A percentile compares a stretch with the other conserved stretches of the same genome.
These are phyloP conservation scores for Sardina pilchardus DNA, from an alignment of 2,113 vertebrate species.

Conservation along the genomic window DNA sequence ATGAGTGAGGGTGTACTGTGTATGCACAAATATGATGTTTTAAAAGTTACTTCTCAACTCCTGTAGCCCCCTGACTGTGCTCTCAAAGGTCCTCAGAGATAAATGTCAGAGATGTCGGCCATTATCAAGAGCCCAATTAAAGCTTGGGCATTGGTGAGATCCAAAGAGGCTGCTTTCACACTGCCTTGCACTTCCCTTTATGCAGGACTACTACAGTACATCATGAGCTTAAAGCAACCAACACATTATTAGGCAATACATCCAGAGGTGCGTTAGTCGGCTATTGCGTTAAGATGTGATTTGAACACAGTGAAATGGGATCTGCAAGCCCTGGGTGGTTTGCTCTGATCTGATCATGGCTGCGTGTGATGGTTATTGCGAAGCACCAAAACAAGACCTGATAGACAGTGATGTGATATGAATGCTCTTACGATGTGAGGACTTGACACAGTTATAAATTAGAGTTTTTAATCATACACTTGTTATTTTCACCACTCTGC, in stretches of 20 bases:
- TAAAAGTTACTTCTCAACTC: background rate
- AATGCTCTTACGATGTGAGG: background rate
- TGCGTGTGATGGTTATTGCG: background rate
- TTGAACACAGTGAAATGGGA: background rate
- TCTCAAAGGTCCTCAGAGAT: background rate
- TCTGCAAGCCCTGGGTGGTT: background rate
- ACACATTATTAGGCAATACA: background rate
- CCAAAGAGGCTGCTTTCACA: background rate
- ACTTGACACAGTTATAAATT: background rate
- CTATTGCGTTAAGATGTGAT: background rate
- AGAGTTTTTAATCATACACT: background rate
- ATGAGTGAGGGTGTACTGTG: too few species aligned
- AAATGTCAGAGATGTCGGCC: background rate
- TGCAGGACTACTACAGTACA: background rate
- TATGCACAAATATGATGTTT: too few species aligned
- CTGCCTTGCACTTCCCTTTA: background rate
- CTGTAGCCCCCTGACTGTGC: background rate
- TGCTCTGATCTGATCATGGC: background rate
- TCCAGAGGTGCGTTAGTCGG: background rate
- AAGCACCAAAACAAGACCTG: background rate
- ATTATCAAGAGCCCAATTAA: background rate
- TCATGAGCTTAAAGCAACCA: background rate
- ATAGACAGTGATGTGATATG: background rate
- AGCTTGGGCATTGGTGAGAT: background rate
- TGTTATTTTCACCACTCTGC: background rate